Conservation (phyloP, 37 sponge, comb jelly and placozoan species). For the Hormiphora californensis region DNA sequence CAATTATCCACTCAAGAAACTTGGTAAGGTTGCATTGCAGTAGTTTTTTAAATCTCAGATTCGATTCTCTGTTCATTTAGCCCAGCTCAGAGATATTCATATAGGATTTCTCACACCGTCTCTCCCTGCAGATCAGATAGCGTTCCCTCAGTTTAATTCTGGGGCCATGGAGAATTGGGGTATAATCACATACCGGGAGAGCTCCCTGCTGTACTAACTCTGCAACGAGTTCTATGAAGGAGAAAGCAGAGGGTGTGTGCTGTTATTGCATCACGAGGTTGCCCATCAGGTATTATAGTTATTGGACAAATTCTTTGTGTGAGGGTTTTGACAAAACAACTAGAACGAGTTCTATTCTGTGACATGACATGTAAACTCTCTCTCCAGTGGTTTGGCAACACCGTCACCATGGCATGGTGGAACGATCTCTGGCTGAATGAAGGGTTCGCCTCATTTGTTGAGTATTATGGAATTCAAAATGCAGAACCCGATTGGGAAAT, state of each 20-base stretch:
- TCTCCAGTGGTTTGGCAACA: conserved; percentile 98
- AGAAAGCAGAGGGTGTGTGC: conserved; percentile 84
- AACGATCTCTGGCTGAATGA: conserved; percentile 97
- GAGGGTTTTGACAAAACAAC: no score
- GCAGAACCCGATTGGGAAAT: conserved; percentile 66
- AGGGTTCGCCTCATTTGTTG: conserved; percentile 88
- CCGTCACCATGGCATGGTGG: conserved; percentile 99
- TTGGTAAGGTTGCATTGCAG: no score
- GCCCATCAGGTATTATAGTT: no score
- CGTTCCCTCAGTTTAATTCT: conserved; percentile 85
- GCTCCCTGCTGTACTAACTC: conserved; percentile 76
- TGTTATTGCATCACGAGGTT: conserved; percentile 89
- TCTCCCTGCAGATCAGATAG: conserved; percentile 86
- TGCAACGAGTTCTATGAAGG: conserved; percentile 57
- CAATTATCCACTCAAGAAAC: conserved; percentile 81
- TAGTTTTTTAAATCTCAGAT: no score
- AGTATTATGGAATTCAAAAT: conserved; percentile 75
- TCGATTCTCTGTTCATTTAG: no score
- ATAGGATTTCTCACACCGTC: no score
- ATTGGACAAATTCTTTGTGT: no score
- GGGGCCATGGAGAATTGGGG: conserved; percentile 99
- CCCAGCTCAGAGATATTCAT: no score
- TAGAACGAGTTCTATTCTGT: no score
- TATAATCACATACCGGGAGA: conserved; percentile 88
- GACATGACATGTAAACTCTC: no score